These are phyloP conservation scores for Clarias fuscus DNA, from an alignment of 2,797 vertebrate genomes.

Conservation along the genomic window DNA sequence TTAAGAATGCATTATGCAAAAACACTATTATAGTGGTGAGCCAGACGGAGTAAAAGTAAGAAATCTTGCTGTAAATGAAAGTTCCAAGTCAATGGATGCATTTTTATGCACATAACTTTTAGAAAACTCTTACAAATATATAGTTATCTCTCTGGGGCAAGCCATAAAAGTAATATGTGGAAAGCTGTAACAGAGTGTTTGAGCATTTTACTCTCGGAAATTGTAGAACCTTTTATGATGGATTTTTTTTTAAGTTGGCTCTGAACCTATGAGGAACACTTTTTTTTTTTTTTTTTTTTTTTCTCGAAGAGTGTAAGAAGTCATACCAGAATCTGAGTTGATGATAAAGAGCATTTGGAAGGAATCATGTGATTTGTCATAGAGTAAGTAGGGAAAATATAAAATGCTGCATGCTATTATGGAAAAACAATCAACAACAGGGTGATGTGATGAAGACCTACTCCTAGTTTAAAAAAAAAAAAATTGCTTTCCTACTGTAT, in stretches of 20 bases:
- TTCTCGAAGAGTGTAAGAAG: neutral
- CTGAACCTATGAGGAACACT: neutral
- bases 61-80: neutral
- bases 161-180: neutral
- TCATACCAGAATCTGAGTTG: neutral
- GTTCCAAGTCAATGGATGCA: neutral
- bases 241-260: neutral
- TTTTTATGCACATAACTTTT: neutral
- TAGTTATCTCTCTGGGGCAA: neutral
- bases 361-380: neutral
- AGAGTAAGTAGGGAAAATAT: neutral
- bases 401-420: neutral
- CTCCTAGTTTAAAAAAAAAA: neutral
- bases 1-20: neutral
- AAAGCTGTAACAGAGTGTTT: neutral
- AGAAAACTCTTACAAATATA: neutral
- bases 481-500: neutral
- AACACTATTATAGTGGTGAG: neutral
- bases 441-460: too few relatives aligned
- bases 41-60: neutral
- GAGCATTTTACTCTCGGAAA: neutral
- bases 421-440: neutral
- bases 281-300: neutral
- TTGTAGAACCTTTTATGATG: neutral
- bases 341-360: neutral